Base-by-base conservation (phyloP, 2,797 vertebrate genomes). In the Chromobotia macracanthus region DNA sequence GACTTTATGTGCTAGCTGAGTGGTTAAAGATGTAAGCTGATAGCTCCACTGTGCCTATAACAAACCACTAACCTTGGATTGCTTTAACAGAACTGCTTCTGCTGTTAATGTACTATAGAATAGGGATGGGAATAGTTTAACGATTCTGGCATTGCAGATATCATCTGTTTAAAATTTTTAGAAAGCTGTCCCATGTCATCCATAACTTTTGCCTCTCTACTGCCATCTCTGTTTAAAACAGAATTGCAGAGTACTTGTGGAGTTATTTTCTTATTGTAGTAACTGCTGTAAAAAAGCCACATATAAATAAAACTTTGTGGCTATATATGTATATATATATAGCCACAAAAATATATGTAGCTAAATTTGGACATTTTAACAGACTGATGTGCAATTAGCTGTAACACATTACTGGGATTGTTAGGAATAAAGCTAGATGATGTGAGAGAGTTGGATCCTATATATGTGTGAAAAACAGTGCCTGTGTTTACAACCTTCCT, bases 401-500 rank as follows among this genome's bases (percentile, higher is more conserved):
- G 21, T 46, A 46, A 11, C 35, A 58, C 18, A 21, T 35, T 3
- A 16, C 75, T 31, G 75, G 58, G 65, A 31, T 21, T 60, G 23
- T 48, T 35, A 23, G 28, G 11, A 35, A 21, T 60, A 60, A 48
- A 68, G 21, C 65, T 58, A 31, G 63, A 67, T 58, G 18, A 60
- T 50, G 72, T 51, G 66, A 31, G 50, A 58, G 58, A 65, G 66
- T 71, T 48, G 12, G 66, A 60, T 70, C 44, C 55, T 68, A 23
- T 72, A 66, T 75, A 61, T 53, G 23, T 21, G 58, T 51, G 48
- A 46, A 35, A 46, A 19, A 16, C 69, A 68, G 10, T 44, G 38
- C 28, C 31, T 50, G 51, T 19, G 8, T 75, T 72, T 66, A 72
- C 50, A 61, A 80, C 31, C 46, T 87, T 87, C 82, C 79, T n/a